phyloP scores from a whole-genome alignment of 2,888 invertebrate species.

The Agrotis ipsilon region DNA sequence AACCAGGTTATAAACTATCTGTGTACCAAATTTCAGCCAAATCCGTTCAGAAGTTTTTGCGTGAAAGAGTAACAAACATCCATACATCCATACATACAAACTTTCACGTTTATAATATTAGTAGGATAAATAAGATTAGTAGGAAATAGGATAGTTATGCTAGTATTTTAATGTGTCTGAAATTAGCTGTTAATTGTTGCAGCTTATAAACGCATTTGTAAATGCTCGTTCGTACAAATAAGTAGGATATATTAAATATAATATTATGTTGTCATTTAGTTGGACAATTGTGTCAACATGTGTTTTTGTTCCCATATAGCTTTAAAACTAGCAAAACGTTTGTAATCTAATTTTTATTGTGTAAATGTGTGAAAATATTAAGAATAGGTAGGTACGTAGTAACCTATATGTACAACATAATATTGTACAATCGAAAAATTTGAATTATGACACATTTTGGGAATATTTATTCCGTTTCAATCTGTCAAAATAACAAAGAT shows the following conservation, averaged over 20 bases:
- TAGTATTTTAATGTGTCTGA: background rate
- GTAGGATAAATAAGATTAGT: no score
- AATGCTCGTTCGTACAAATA: no score
- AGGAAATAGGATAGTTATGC: no score
- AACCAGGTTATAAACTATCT: no score
- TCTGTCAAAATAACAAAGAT: no score
- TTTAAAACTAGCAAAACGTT: constrained; percentile 12
- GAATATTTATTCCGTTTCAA: no score
- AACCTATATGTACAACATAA: background rate
- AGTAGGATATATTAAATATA: no score
- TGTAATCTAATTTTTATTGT: constrained; percentile 25
- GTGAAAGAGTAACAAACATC: no score
- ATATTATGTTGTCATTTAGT: constrained; percentile 2
- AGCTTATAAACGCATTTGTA: background rate
- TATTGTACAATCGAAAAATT: background rate
- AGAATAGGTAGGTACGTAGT: background rate
- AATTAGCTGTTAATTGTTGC: constrained; percentile 3
- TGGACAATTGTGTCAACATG: constrained; percentile 26
- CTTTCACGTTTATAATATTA: no score
- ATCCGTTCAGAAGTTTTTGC: no score
- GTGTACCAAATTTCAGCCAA: no score
- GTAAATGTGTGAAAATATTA: background rate
- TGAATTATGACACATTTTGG: background rate
- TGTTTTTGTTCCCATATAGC: constrained; percentile 29
- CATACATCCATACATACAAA: no score